Percentiles rank a stretch among this genome's conserved stretches.
Conservation (phyloP, 2,797 vertebrate genomes). For the Semaprochilodus insignis region DNA sequence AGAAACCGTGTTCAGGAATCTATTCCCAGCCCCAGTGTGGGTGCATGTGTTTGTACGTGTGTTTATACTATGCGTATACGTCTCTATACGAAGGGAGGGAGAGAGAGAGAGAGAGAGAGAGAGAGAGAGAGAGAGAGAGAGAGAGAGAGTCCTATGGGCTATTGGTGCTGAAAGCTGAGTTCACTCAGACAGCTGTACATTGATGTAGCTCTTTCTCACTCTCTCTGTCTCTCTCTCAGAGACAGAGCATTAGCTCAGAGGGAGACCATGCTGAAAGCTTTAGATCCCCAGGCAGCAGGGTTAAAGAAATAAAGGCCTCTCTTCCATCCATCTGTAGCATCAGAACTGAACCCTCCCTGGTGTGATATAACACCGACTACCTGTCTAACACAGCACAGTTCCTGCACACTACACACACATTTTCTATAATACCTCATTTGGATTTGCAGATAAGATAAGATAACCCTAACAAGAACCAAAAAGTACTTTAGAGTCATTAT, state of each 20-base stretch:
- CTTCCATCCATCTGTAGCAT: slow-evolving; percentile 44
- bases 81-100: background rate
- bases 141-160: background rate
- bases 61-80: background rate
- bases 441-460: too few relatives aligned
- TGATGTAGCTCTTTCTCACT: slow-evolving; percentile 7
- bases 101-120: background rate
- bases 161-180: slow-evolving; percentile 21
- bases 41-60: background rate
- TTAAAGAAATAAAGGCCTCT: slow-evolving; percentile 56
- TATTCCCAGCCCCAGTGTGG: background rate
- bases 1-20: slow-evolving; percentile 11
- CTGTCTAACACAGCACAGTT: slow-evolving; percentile 43
- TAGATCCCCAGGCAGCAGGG: slow-evolving; percentile 31
- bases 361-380: slow-evolving; percentile 42
- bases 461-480: too few relatives aligned
- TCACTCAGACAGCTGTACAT: slow-evolving; percentile 1
- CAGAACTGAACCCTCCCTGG: slow-evolving; percentile 40
- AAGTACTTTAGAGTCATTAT: too few relatives aligned
- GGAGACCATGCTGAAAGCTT: slow-evolving; percentile 56
- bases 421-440: background rate
- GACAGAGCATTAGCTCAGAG: slow-evolving; percentile 14
- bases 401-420: slow-evolving; percentile 29
- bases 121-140: background rate
- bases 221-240: slow-evolving; percentile 23